A percentile compares a stretch with the other conserved stretches of the same genome.
These are phyloP conservation scores for Gobiocypris rarus DNA, from an alignment of 2,113 vertebrate genomes.

Conservation along the genomic window DNA sequence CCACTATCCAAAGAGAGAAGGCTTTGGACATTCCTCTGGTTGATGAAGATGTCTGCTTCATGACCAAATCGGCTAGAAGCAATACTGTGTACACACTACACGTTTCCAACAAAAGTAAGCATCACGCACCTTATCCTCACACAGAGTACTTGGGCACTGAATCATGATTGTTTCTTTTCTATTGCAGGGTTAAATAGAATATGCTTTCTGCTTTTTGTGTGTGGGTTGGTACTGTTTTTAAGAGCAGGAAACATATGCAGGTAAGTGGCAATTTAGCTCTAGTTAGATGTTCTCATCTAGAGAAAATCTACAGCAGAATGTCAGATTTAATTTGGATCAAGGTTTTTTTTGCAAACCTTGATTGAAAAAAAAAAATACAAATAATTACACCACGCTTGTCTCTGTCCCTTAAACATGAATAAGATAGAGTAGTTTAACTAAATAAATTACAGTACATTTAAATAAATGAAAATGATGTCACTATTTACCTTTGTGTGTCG, in stretches of 20 bases:
- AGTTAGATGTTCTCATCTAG: background rate
- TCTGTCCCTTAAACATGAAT: background rate
- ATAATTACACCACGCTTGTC: background rate
- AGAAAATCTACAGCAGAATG: background rate
- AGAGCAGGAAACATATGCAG: slow-evolving; percentile 57
- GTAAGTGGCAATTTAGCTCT: slow-evolving; percentile 39
- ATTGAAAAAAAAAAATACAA: too few relatives aligned
- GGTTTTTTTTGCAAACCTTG: background rate
- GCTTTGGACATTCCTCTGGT: slow-evolving; percentile 56
- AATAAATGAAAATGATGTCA: background rate
- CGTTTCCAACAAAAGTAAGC: slow-evolving; percentile 59
- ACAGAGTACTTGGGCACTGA: background rate
- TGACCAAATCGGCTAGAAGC: slow-evolving; percentile 50
- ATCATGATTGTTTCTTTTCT: background rate
- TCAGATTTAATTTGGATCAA: background rate
- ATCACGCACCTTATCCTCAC: background rate
- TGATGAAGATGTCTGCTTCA: slow-evolving; percentile 61
- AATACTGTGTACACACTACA: slow-evolving; percentile 54
- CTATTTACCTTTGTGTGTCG: background rate
- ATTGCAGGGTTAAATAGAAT: slow-evolving; percentile 59
- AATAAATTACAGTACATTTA: background rate
- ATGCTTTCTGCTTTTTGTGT: slow-evolving; percentile 55
- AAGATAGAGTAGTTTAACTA: background rate
- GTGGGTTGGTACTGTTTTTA: slow-evolving; percentile 56
- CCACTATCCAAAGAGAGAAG: slow-evolving; percentile 39